These are phyloP conservation scores for Mythimna lalbum DNA, from an alignment of 2,888 invertebrate species.

Conservation along the genomic window DNA sequence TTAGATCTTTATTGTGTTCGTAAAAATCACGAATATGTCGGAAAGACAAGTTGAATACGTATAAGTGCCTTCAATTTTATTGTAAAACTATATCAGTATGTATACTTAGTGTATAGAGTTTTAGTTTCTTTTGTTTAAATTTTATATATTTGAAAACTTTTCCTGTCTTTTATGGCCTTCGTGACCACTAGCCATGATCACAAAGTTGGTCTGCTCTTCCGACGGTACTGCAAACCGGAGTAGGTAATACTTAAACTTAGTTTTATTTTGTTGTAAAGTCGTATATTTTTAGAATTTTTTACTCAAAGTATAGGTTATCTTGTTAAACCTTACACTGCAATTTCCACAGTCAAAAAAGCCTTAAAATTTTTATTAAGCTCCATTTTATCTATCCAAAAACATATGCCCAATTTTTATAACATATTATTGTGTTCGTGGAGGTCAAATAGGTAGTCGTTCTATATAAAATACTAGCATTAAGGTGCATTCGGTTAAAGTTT, in stretches of 20 bases:
- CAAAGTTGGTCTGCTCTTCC: constrained; percentile 42
- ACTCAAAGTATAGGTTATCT: constrained; percentile 1
- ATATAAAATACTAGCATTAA: too few relatives aligned
- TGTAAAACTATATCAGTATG: background rate
- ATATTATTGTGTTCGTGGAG: too few relatives aligned
- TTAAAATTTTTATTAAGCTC: too few relatives aligned
- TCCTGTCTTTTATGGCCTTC: constrained; percentile 51
- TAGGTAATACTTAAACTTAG: constrained; percentile 46
- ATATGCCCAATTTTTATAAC: too few relatives aligned
- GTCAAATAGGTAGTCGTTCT: too few relatives aligned
- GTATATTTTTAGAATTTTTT: constrained; percentile 37
- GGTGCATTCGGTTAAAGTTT: too few relatives aligned
- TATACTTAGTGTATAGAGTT: background rate
- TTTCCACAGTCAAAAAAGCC: background rate
- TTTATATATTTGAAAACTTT: constrained; percentile 42
- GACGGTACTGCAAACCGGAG: constrained; percentile 28
- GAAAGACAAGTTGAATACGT: background rate
- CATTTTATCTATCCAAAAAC: too few relatives aligned
- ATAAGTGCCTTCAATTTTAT: background rate
- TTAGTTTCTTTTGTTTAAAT: constrained; percentile 17
- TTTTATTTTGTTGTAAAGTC: constrained; percentile 54
- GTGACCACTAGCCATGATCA: constrained; percentile 54
- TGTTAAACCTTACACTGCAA: background rate
- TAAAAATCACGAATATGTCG: too few relatives aligned
- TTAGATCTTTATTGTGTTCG: too few relatives aligned